Conservation (phyloP, 2,888 invertebrate genomes). For the Agrypnus murinus region DNA sequence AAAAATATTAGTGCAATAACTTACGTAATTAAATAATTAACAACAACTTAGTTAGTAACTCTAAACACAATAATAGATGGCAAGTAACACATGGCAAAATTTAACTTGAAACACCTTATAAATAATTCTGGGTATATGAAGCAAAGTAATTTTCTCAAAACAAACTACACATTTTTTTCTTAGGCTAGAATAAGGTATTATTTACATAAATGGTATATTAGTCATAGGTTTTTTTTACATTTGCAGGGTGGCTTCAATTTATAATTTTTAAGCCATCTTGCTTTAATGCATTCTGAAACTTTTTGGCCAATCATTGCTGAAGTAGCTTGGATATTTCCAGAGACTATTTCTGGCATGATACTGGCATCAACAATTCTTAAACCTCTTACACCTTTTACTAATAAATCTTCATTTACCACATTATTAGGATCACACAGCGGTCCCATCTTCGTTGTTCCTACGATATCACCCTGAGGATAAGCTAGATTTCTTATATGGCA, state of each 20-base stretch:
- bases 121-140: too few relatives aligned
- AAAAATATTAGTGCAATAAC: too few relatives aligned
- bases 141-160: too few relatives aligned
- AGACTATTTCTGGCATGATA: slow-evolving; percentile 82
- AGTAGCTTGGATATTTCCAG: slow-evolving; percentile 75
- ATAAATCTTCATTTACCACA: slow-evolving; percentile 80
- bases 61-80: too few relatives aligned
- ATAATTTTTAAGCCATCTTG: slow-evolving; percentile 59
- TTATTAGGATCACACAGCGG: slow-evolving; percentile 82
- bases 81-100: too few relatives aligned
- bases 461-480: slow-evolving; percentile 52
- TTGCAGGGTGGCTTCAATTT: background rate
- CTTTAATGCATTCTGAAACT: slow-evolving; percentile 71
- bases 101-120: too few relatives aligned
- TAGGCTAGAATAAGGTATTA: too few relatives aligned
- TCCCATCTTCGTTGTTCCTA: slow-evolving; percentile 80
- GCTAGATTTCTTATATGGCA: slow-evolving; percentile 67
- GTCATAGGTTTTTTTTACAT: background rate
- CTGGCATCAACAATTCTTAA: slow-evolving; percentile 87
- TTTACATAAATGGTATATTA: too few relatives aligned
- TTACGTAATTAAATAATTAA: too few relatives aligned
- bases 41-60: too few relatives aligned
- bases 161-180: too few relatives aligned
- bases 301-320: slow-evolving; percentile 71
- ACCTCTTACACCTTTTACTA: slow-evolving; percentile 78